Evolutionary conservation across 2,113 vertebrate genomes (phyloP).

Genomic region (Xenopus laevis): DNA sequence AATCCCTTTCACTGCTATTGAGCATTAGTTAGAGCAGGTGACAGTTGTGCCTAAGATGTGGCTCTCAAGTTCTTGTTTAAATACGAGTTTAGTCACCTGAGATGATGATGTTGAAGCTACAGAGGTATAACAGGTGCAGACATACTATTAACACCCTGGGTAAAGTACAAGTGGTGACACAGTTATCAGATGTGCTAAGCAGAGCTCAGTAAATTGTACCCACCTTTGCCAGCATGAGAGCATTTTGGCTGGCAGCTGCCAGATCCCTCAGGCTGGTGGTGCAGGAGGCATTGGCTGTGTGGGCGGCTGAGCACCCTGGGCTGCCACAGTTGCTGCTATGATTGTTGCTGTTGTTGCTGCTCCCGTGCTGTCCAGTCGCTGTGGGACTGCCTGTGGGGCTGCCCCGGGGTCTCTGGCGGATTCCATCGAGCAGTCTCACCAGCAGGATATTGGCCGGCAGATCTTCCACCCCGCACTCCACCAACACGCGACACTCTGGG

Average conservation of each 20-base stretch:
- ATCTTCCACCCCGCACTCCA: constrained; percentile 91
- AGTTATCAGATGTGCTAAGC: too few species aligned
- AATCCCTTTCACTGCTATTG: too few species aligned
- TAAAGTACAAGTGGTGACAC: too few species aligned
- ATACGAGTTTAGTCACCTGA: too few species aligned
- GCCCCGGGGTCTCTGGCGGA: constrained; percentile 79
- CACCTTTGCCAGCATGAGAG: constrained; percentile 31
- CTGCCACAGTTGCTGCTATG: constrained; percentile 43
- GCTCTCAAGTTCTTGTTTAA: too few species aligned
- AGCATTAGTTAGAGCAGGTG: too few species aligned
- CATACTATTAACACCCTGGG: too few species aligned
- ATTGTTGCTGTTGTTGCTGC: constrained; percentile 36
- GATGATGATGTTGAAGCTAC: too few species aligned
- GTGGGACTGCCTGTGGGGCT: constrained; percentile 56
- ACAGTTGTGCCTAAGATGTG: too few species aligned
- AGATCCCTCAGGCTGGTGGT: constrained; percentile 72
- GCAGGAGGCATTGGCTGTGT: constrained; percentile 62
- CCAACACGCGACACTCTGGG: constrained; percentile 91
- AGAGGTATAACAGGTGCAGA: too few species aligned
- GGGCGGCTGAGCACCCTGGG: constrained; percentile 33
- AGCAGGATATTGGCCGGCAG: constrained; percentile 90
- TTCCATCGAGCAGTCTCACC: constrained; percentile 88
- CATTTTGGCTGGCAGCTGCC: constrained; percentile 62
- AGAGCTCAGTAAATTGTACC: background rate
- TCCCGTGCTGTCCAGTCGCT: constrained; percentile 33